Base-by-base conservation (phyloP, 2,797 vertebrate species). In the Chaunax sp. region DNA sequence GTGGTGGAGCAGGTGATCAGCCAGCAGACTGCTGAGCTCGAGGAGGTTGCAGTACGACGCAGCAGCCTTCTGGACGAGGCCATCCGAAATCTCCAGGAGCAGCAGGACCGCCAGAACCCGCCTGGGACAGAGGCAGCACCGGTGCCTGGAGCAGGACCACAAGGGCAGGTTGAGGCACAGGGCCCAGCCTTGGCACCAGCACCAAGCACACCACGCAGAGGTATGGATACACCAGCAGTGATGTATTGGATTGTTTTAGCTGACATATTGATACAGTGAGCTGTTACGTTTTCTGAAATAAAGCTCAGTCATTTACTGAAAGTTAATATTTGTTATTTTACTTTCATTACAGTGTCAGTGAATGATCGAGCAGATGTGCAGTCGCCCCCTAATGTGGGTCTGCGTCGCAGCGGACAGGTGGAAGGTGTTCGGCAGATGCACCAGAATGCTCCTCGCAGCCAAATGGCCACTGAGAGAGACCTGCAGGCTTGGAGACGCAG, bases 1-100 rank as follows among this genome's bases (percentile, higher is more conserved):
- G 96, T 99, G 50, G 96, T 99, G 50, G 98, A 99, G 82, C 98
- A 99, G 90, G 96, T 99, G 72, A 98, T 99, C 87, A 97, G 97
- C 74, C 96, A 98, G 60, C 97, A 97, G 80, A 95, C 95, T 0
- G 82, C 92, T 44, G 96, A 98, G 33, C 94, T 92, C 0, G 96
- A 96, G 65, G 96, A 95, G 15, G 88, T 87, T 14, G 84, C 91
- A 5, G 16, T 89, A 3, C 69, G 92, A 25, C 95, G 95, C 11
- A 87, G 89, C 77, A 97, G 89, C 61, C 86, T 95, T 69, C 93
- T 98, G 66, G 97, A 98, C 41, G 93, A 95, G 16, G 96, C 95
- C 75, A 98, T 99, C 74, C 90, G 96, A 23, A 92, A 96, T 37
- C 88, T 99, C 0, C 96, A 95, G 75, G 81, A 94, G 61, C 90